These are phyloP conservation scores for Chloromyia formosa DNA, from an alignment of 2,888 invertebrate genomes.

Conservation along the genomic window DNA sequence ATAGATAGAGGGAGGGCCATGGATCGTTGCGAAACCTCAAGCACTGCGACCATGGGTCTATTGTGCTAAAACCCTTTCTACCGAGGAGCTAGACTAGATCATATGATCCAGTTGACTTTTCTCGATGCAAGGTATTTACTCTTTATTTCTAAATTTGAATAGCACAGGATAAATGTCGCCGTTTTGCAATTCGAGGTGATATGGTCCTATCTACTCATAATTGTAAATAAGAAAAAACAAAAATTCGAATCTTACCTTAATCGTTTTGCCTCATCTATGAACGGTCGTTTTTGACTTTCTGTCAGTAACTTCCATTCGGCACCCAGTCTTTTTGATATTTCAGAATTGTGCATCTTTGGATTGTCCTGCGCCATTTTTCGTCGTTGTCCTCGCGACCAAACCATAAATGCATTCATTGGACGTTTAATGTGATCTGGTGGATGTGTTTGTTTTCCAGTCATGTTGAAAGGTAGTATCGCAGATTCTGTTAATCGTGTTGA, in stretches of 20 bases:
- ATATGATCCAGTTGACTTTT: too few species aligned
- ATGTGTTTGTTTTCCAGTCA: slow-evolving; percentile 52
- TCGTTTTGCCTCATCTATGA: slow-evolving; percentile 94
- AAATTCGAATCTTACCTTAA: slow-evolving; percentile 81
- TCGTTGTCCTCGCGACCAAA: slow-evolving; percentile 90
- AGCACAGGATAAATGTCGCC: too few species aligned
- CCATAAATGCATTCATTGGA: slow-evolving; percentile 99
- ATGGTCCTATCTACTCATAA: too few species aligned
- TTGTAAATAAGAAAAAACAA: too few species aligned
- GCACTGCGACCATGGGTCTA: too few species aligned
- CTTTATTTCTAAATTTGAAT: too few species aligned
- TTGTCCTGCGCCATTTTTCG: slow-evolving; percentile 94
- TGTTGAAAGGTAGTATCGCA: slow-evolving; percentile 31
- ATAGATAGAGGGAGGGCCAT: too few species aligned
- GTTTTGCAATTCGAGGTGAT: too few species aligned
- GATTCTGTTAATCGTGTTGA: background rate
- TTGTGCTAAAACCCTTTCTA: too few species aligned
- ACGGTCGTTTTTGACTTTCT: slow-evolving; percentile 90
- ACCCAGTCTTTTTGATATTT: slow-evolving; percentile 90
- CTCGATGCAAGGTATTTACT: too few species aligned
- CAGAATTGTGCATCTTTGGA: slow-evolving; percentile 91
- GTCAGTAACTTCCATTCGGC: slow-evolving; percentile 93
- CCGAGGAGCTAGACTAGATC: too few species aligned
- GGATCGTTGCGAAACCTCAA: too few species aligned
- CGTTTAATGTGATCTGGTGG: slow-evolving; percentile 86